phyloP scores from a whole-genome alignment of 1,140 invertebrate species.

The Parapsyche elsis region DNA sequence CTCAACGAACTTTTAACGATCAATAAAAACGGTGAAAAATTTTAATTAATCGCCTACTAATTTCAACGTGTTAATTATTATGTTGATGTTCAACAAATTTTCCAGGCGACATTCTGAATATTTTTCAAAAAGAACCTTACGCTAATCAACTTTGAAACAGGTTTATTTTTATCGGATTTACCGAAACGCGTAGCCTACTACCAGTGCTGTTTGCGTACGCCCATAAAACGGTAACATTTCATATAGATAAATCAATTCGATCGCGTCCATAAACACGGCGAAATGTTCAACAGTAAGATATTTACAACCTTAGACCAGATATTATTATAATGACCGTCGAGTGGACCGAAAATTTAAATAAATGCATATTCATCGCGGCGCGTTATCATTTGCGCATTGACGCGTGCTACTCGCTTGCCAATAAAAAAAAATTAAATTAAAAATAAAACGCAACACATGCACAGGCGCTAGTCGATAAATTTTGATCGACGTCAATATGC shows the following conservation, averaged over 20 bases:
- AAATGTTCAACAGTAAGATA: not conserved
- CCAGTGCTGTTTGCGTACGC: not conserved
- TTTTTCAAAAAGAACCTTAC: not conserved
- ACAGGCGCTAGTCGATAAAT: too few relatives aligned
- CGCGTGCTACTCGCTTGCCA: too few relatives aligned
- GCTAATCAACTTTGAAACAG: not conserved
- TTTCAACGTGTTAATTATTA: slow-evolving; percentile 14
- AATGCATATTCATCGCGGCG: slow-evolving; percentile 16
- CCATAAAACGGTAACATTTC: slow-evolving; percentile 18
- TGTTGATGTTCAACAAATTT: not conserved
- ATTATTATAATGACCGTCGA: slow-evolving; percentile 17
- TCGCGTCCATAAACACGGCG: not conserved
- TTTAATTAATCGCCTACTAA: slow-evolving; percentile 20
- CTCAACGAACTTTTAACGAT: not conserved
- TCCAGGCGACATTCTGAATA: not conserved
- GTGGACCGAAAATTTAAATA: not conserved
- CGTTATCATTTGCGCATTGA: too few relatives aligned
- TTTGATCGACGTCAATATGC: too few relatives aligned
- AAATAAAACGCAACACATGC: too few relatives aligned
- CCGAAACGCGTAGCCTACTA: not conserved
- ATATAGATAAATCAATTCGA: slow-evolving; percentile 6
- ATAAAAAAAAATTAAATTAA: too few relatives aligned
- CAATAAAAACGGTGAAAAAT: slow-evolving; percentile 19
- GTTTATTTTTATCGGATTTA: not conserved
- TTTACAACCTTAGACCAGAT: not conserved